Conservation (phyloP, 1,140 invertebrate genomes). For the Zophobas morio region DNA sequence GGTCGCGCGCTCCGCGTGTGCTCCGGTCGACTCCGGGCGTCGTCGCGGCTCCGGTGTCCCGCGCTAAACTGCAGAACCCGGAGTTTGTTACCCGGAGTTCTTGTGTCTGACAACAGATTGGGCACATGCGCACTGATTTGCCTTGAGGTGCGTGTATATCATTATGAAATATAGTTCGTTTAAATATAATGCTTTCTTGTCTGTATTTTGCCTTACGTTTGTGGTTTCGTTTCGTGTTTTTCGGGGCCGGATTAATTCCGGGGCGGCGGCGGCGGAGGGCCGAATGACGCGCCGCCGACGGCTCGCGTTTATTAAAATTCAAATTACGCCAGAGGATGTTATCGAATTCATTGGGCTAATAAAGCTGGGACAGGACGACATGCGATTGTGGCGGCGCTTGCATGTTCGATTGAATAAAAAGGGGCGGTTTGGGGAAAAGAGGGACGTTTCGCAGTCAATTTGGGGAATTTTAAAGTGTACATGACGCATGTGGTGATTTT, state of each 20-base stretch:
- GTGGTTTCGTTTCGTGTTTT: conserved; percentile 42
- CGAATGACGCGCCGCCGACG: conserved; percentile 6
- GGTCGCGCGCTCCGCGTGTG: conserved; percentile 12
- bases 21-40: conserved; percentile 3
- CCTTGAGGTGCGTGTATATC: conserved; percentile 51
- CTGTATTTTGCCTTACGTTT: conserved; percentile 41
- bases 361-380: conserved; percentile 7
- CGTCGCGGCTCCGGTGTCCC: conserved; percentile 8
- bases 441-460: not conserved
- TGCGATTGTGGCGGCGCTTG: not conserved
- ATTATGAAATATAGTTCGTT: conserved; percentile 54
- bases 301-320: conserved; percentile 31
- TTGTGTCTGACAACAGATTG: conserved; percentile 44
- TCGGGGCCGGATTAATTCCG: conserved; percentile 25
- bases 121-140: conserved; percentile 43
- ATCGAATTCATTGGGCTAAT: conserved; percentile 29
- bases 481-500: not conserved
- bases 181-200: conserved; percentile 50
- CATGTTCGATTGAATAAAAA: not conserved
- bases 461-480: not conserved
- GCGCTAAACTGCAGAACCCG: conserved; percentile 47
- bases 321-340: conserved; percentile 30
- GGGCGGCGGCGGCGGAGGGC: conserved; percentile 8
- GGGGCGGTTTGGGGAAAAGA: not conserved
- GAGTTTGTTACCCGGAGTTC: conserved; percentile 46